Base-by-base conservation (phyloP, 2,797 vertebrate species). In the Dipus sagitta region DNA sequence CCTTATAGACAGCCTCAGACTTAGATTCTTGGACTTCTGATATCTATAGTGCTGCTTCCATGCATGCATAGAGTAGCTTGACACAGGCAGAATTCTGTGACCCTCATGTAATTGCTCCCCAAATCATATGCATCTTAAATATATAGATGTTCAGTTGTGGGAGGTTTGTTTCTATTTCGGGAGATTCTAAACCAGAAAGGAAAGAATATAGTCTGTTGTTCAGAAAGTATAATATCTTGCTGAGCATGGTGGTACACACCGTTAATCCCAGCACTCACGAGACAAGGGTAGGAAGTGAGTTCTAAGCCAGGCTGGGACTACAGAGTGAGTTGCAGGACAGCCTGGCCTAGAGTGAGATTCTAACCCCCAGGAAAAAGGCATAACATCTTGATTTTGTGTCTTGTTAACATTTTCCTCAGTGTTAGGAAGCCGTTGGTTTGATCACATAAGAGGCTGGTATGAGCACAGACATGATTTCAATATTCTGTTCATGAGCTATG, bases 401-500 rank as follows among this genome's bases (percentile, higher is more conserved):
- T 60, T 20, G 30, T 24, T 76, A 23, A 68, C 58, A 87, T 76
- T 86, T 58, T 11, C 28, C 15, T 34, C 75, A 98, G 98, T 98
- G 90, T 0, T 96, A 4, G 96, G 80, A 47, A 97, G 97, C 17
- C 72, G 82, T 11, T 98, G 98, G 98, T 97, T 98, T 87, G 98
- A 98, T 76, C 98, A 98, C 0, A 71, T 98, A 32, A 96, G 18
- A 95, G 98, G 97, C 93, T 98, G 98, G 98, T 96, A 97, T 79
- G 94, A 77, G 15, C 98, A 98, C 70, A 97, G 96, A 92, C 94
- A 98, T 79, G 98, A 98, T 65, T 98, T 98, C 96, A 98, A 98
- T 88, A 98, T 98, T 82, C 92, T 98, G 75, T 98, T 98, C 82
- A 92, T 98, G 65, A 97, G 93, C 47, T 98, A 98, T 38, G 98